These are phyloP conservation scores for Chinchilla lanigera DNA, from an alignment of 2,113 vertebrate species.

Conservation along the genomic window DNA sequence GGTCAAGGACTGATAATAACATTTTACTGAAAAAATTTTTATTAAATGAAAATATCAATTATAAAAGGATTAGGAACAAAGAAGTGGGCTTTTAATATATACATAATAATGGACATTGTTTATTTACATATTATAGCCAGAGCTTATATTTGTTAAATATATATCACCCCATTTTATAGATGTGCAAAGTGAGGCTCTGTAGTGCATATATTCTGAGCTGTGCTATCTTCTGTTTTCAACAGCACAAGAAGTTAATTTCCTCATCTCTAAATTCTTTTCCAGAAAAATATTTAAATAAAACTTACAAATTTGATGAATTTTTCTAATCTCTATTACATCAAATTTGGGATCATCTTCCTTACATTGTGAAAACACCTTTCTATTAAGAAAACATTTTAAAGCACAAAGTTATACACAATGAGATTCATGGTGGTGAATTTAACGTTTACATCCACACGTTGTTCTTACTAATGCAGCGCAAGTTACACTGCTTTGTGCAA, in stretches of 20 bases:
- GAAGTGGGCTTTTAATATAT: neutral
- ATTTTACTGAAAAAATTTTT: neutral
- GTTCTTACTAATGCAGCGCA: neutral
- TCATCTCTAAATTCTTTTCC: neutral
- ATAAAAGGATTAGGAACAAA: neutral
- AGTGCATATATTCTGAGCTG: neutral
- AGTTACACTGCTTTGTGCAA: neutral
- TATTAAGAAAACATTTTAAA: neutral
- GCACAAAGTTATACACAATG: neutral
- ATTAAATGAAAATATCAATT: neutral
- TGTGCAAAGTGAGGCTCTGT: neutral
- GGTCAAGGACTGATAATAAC: neutral
- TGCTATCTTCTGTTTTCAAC: neutral
- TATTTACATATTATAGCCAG: neutral
- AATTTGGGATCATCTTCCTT: neutral
- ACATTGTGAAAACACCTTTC: neutral
- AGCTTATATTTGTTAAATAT: neutral
- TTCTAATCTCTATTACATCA: neutral
- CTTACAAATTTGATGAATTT: neutral
- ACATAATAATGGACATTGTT: too few species aligned
- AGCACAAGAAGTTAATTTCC: neutral
- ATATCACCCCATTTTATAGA: neutral
- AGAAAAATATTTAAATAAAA: neutral
- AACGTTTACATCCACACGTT: neutral
- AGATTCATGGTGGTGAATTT: neutral